These are phyloP conservation scores for Labroides dimidiatus DNA, from an alignment of 2,797 vertebrate genomes.

Conservation along the genomic window DNA sequence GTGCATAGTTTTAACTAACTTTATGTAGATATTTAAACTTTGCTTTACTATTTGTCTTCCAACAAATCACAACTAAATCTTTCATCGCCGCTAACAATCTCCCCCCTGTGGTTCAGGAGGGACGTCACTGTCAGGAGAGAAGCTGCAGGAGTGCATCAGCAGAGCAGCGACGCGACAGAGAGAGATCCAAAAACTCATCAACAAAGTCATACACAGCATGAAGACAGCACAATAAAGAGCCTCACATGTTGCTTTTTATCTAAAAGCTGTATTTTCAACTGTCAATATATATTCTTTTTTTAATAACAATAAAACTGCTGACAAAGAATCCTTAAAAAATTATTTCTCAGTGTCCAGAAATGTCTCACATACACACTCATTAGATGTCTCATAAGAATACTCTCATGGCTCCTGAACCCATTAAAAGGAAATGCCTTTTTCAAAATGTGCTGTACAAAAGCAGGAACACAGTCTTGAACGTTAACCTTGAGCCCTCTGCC, in stretches of 20 bases:
- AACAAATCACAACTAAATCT: neutral
- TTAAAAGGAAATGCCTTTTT: constrained; percentile 81
- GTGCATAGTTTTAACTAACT: too few relatives aligned
- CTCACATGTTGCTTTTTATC: constrained; percentile 74
- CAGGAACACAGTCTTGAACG: constrained; percentile 79
- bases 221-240: constrained; percentile 75
- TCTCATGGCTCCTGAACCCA: constrained; percentile 76
- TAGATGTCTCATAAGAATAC: constrained; percentile 80
- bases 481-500: constrained; percentile 70
- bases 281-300: constrained; percentile 92
- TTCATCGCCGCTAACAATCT: neutral
- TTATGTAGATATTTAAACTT: too few relatives aligned
- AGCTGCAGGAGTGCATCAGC: constrained; percentile 94
- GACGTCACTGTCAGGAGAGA: constrained; percentile 87
- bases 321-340: constrained; percentile 92
- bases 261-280: constrained; percentile 97
- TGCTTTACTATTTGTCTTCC: neutral
- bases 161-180: constrained; percentile 89
- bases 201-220: constrained; percentile 89
- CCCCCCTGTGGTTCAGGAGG: constrained; percentile 62
- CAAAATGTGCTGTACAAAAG: constrained; percentile 84
- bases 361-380: constrained; percentile 69
- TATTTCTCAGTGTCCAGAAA: constrained; percentile 87
- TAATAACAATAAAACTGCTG: constrained; percentile 91
- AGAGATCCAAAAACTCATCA: constrained; percentile 90